Evolutionary conservation across 23 tunicate genomes (phyloP).

Genomic region (Clavelina lepadiformis): DNA sequence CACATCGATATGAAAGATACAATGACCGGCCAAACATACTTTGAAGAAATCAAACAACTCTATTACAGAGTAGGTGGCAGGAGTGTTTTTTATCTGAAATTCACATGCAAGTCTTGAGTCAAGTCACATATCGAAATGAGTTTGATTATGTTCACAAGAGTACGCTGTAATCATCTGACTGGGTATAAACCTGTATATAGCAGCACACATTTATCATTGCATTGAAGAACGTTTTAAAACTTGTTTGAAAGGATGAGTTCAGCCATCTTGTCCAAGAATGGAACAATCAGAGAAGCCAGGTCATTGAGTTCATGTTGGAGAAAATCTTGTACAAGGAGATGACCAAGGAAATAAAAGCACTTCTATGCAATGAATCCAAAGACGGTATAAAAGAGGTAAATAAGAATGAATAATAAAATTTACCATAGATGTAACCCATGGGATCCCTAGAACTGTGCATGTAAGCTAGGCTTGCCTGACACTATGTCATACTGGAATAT

Average conservation of each 20-base stretch:
- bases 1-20: conserved; percentile 75
- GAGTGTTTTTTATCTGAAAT: too few relatives aligned
- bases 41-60: conserved; percentile 85
- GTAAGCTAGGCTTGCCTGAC: too few relatives aligned
- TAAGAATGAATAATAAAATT: too few relatives aligned
- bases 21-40: conserved; percentile 56
- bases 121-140: too few relatives aligned
- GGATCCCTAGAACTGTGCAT: too few relatives aligned
- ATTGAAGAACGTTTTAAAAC: background rate
- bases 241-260: conserved; percentile 73
- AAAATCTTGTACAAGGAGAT: conserved; percentile 83
- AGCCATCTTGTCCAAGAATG: conserved; percentile 89
- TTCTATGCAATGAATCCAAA: conserved; percentile 64
- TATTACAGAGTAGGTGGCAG: conserved; percentile 71
- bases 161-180: background rate
- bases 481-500: too few relatives aligned
- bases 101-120: too few relatives aligned
- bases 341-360: conserved; percentile 52
- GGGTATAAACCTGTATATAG: background rate
- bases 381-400: conserved; percentile 83
- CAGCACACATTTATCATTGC: too few relatives aligned
- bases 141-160: background rate
- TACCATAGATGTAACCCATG: too few relatives aligned
- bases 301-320: conserved; percentile 76
- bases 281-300: conserved; percentile 71